phyloP scores from a whole-genome alignment of 2,797 vertebrate genomes.

The Brachyalestes nurse region DNA sequence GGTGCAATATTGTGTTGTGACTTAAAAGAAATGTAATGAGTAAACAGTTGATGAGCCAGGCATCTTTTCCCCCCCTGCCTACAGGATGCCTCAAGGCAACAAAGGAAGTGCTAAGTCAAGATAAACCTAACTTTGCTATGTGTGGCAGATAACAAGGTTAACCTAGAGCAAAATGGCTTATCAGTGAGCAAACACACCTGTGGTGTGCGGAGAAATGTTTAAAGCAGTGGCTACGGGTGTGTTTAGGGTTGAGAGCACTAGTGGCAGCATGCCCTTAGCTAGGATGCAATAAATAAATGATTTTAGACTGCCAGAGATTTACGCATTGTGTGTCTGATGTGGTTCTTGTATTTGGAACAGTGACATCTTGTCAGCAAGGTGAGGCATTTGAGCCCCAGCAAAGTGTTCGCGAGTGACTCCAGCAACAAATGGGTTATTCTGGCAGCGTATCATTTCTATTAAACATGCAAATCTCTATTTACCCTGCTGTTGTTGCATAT shows the following conservation, averaged over 20 bases:
- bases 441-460: constrained; percentile 19
- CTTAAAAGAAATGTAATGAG: constrained; percentile 52
- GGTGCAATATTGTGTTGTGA: constrained; percentile 38
- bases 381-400: constrained; percentile 38
- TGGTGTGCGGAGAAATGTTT: constrained; percentile 51
- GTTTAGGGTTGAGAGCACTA: constrained; percentile 50
- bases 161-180: constrained; percentile 60
- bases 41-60: constrained; percentile 51
- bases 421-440: neutral
- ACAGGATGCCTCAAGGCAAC: constrained; percentile 48
- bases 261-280: constrained; percentile 50
- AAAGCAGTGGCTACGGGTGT: constrained; percentile 46
- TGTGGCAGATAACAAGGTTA: constrained; percentile 60
- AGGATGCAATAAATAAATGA: constrained; percentile 58
- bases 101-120: constrained; percentile 59
- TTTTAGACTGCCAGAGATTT: constrained; percentile 42
- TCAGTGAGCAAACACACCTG: constrained; percentile 58
- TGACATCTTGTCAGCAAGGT: constrained; percentile 52
- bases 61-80: constrained; percentile 44
- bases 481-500: constrained; percentile 5
- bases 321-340: constrained; percentile 19
- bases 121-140: constrained; percentile 59
- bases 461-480: constrained; percentile 31
- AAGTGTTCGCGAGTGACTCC: constrained; percentile 6
- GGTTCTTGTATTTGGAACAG: constrained; percentile 49